Percentiles rank a stretch among this genome's conserved stretches.
Evolutionary conservation across 1,140 invertebrate species (phyloP).

Genomic region (Drosophila sp.): DNA sequence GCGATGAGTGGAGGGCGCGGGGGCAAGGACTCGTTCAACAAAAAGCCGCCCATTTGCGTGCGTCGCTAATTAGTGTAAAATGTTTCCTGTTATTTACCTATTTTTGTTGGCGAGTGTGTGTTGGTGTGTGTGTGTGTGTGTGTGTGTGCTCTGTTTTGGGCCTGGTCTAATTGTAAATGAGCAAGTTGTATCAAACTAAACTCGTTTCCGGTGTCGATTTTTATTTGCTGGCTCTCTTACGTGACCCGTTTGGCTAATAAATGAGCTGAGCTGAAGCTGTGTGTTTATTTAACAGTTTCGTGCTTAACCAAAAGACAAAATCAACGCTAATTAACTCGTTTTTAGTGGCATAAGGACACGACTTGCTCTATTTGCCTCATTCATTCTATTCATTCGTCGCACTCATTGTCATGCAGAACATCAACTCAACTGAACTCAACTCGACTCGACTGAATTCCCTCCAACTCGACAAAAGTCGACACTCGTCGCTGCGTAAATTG

Average conservation of each 20-base stretch:
- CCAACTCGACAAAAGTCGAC: slow-evolving; percentile 34
- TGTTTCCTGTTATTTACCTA: slow-evolving; percentile 82
- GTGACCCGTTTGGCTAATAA: slow-evolving; percentile 76
- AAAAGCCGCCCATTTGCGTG: slow-evolving; percentile 72
- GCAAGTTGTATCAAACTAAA: slow-evolving; percentile 47
- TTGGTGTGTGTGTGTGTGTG: not conserved
- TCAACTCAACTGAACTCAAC: slow-evolving; percentile 45
- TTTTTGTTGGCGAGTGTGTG: slow-evolving; percentile 43
- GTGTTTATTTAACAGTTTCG: slow-evolving; percentile 72
- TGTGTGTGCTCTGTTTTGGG: slow-evolving; percentile 44
- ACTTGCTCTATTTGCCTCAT: slow-evolving; percentile 30
- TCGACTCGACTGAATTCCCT: slow-evolving; percentile 39
- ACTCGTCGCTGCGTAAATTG: slow-evolving; percentile 62
- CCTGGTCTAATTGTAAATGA: slow-evolving; percentile 57
- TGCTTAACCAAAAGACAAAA: slow-evolving; percentile 68
- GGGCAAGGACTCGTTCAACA: not conserved
- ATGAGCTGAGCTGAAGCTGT: slow-evolving; percentile 42
- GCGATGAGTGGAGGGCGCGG: slow-evolving; percentile 15
- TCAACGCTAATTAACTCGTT: slow-evolving; percentile 76
- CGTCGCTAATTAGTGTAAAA: slow-evolving; percentile 81
- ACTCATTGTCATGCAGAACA: slow-evolving; percentile 59
- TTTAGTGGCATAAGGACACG: slow-evolving; percentile 39
- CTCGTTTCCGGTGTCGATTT: slow-evolving; percentile 76
- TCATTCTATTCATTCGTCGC: slow-evolving; percentile 44
- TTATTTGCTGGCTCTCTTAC: slow-evolving; percentile 65